These are phyloP conservation scores for Papilio xuthus DNA, from an alignment of 1,140 invertebrate species.

Conservation along the genomic window DNA sequence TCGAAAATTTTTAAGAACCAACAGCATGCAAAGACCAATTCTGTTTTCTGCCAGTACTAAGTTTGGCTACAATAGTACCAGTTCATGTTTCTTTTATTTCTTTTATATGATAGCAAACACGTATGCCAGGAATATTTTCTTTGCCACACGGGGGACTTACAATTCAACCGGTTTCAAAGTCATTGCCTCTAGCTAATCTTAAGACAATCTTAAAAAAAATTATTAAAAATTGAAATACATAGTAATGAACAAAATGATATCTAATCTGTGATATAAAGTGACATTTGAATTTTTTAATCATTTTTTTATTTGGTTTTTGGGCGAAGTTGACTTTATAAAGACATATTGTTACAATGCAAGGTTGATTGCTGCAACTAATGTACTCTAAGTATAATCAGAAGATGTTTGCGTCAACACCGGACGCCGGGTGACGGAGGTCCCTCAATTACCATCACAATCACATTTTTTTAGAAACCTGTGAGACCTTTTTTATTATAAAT, in stretches of 20 bases:
- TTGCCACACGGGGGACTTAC: neutral
- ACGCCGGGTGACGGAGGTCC: slow-evolving; percentile 45
- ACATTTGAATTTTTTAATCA: too few species aligned
- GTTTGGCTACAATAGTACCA: neutral
- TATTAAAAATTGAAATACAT: neutral
- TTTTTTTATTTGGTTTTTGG: too few species aligned
- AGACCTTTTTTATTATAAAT: neutral
- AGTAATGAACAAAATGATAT: neutral
- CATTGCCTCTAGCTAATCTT: neutral
- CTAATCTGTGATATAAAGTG: neutral
- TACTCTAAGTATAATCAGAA: slow-evolving; percentile 1
- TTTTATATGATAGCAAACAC: neutral
- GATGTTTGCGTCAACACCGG: slow-evolving; percentile 14
- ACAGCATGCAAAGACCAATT: too few species aligned
- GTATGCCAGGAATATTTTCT: neutral
- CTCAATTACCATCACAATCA: slow-evolving; percentile 54
- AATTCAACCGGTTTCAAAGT: slow-evolving; percentile 2
- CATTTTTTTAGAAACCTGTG: slow-evolving; percentile 29
- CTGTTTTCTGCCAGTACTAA: neutral
- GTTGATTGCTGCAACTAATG: slow-evolving; percentile 46
- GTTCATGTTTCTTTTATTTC: neutral
- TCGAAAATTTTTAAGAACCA: too few species aligned
- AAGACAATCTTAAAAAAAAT: neutral
- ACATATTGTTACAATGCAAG: slow-evolving; percentile 35
- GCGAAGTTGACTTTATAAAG: neutral